These are phyloP conservation scores for Eulemur mongoz DNA, from an alignment of 2,797 vertebrate genomes.

Conservation along the genomic window DNA sequence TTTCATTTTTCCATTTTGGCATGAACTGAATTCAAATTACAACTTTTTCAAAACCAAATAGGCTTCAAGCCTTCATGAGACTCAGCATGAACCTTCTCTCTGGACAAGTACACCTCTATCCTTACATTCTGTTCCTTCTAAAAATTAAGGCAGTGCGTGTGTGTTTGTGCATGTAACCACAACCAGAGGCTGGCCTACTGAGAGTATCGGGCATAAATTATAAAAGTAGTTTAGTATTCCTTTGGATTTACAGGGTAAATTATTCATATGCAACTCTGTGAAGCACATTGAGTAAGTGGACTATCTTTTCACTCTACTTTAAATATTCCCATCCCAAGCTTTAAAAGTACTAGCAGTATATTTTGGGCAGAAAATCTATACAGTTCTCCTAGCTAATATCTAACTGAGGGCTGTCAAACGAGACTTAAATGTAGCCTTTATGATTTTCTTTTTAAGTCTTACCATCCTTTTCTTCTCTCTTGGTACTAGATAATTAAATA, in stretches of 20 bases:
- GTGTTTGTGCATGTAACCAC: neutral
- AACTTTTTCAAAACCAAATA: neutral
- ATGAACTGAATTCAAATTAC: neutral
- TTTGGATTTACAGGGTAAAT: neutral
- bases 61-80: neutral
- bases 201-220: neutral
- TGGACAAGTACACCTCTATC: neutral
- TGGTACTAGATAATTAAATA: neutral
- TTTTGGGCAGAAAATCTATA: neutral
- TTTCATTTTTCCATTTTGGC: neutral
- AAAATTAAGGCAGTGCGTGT: neutral
- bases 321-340: neutral
- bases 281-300: neutral
- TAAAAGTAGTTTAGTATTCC: neutral
- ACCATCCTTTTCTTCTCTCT: neutral
- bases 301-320: neutral
- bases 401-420: neutral
- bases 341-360: neutral
- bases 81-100: neutral
- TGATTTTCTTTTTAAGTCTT: slow-evolving; percentile 12
- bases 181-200: neutral
- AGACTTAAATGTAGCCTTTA: neutral
- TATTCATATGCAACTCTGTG: neutral
- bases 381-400: neutral
- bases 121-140: neutral